A percentile compares a stretch with the other conserved stretches of the same genome.
These are phyloP conservation scores for Rhinoraja longicauda DNA, from an alignment of 2,797 vertebrate species.

Conservation along the genomic window DNA sequence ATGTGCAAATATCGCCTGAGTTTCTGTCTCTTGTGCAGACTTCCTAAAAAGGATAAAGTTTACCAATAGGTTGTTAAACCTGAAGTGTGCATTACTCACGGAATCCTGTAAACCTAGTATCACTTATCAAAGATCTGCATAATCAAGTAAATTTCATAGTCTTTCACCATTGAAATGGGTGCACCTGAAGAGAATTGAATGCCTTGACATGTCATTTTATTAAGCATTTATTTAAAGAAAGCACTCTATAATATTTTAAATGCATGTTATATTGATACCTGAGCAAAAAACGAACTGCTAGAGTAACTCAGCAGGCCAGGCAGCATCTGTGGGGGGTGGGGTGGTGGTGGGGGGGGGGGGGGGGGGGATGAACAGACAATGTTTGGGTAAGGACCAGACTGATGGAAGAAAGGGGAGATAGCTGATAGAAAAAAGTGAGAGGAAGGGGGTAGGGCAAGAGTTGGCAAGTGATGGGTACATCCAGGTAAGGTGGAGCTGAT, in stretches of 20 bases:
- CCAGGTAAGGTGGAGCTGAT: too few species aligned
- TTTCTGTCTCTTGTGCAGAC: slow-evolving; percentile 54
- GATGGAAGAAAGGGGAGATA: too few species aligned
- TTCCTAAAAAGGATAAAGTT: slow-evolving; percentile 11
- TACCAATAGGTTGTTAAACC: slow-evolving; percentile 20
- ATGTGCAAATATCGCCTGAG: slow-evolving; percentile 72
- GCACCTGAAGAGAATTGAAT: not conserved
- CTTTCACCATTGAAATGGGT: not conserved
- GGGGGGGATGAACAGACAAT: too few species aligned
- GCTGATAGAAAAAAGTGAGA: too few species aligned
- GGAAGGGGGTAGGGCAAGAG: too few species aligned
- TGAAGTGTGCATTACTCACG: not conserved
- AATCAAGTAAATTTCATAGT: not conserved
- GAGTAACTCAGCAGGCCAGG: too few species aligned
- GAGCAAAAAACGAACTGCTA: too few species aligned
- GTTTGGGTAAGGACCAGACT: too few species aligned
- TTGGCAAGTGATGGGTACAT: too few species aligned
- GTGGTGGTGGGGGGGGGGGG: too few species aligned
- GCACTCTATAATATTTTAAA: not conserved
- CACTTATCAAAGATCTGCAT: not conserved
- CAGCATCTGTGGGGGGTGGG: too few species aligned
- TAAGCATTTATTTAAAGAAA: not conserved
- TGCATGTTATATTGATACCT: not conserved
- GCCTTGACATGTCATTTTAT: not conserved
- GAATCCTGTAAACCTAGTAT: not conserved